Evolutionary conservation across 2,797 vertebrate species (phyloP).

Genomic region (Acipenser ruthenus): DNA sequence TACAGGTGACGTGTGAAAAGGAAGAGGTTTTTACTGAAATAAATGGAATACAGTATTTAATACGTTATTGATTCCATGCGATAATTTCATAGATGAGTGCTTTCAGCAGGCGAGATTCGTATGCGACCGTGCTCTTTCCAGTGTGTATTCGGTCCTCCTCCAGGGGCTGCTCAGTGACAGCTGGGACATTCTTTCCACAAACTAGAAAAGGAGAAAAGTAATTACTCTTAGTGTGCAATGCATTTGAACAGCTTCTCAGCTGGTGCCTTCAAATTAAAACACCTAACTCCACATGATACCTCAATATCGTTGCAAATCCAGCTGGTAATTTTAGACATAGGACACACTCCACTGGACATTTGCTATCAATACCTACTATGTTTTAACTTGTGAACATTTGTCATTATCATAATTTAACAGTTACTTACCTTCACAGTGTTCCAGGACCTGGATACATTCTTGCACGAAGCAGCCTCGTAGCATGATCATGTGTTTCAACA

Average conservation of each 20-base stretch:
- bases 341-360: too few species aligned
- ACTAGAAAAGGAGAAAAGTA: constrained; percentile 32
- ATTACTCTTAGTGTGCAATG: constrained; percentile 18
- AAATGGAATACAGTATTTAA: background rate
- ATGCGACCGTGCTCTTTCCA: constrained; percentile 88
- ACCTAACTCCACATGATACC: background rate
- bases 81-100: constrained; percentile 81
- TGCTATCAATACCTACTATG: too few species aligned
- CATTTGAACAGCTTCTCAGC: constrained; percentile 1
- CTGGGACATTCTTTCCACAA: constrained; percentile 70
- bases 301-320: background rate
- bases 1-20: too few species aligned
- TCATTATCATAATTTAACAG: background rate
- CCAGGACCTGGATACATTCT: constrained; percentile 86
- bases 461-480: constrained; percentile 74
- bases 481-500: constrained; percentile 89
- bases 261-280: background rate
- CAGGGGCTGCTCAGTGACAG: constrained; percentile 83
- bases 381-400: too few species aligned
- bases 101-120: constrained; percentile 81
- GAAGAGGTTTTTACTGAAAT: too few species aligned
- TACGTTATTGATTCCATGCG: constrained; percentile 65
- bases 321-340: too few species aligned
- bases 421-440: constrained; percentile 80
- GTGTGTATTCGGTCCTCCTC: constrained; percentile 73